Evolutionary conservation across 2,888 invertebrate genomes (phyloP).

Genomic region (Argynnis bischoffii): DNA sequence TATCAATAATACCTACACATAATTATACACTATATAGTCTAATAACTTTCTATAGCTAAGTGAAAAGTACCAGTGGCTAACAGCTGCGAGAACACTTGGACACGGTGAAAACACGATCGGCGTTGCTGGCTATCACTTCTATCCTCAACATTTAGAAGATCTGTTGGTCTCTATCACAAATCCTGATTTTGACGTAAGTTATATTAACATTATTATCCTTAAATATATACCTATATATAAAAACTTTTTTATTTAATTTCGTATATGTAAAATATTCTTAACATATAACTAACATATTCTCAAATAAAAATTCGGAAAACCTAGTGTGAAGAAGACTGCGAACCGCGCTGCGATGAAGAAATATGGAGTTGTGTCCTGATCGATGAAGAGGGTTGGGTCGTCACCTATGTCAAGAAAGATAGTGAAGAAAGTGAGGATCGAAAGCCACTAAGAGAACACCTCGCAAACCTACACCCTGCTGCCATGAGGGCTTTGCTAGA

Average conservation of each 20-base stretch:
- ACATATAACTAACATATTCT: no score
- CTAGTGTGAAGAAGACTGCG: constrained; percentile 58
- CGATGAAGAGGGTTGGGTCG: constrained; percentile 73
- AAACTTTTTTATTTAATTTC: no score
- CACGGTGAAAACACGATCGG: constrained; percentile 59
- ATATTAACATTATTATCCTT: neutral
- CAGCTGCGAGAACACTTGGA: constrained; percentile 63
- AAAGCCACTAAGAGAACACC: constrained; percentile 57
- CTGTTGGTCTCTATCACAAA: constrained; percentile 60
- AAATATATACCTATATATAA: no score
- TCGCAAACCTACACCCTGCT: constrained; percentile 59
- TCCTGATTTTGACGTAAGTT: constrained; percentile 52
- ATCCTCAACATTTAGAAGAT: constrained; percentile 64
- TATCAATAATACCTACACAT: no score
- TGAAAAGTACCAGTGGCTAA: constrained; percentile 62
- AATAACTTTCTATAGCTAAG: constrained; percentile 50
- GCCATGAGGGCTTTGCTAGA: constrained; percentile 66
- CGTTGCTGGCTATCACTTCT: constrained; percentile 73
- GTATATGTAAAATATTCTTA: no score
- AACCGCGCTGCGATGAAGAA: constrained; percentile 61
- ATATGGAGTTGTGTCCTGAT: constrained; percentile 70
- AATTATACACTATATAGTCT: no score
- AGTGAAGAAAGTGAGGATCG: constrained; percentile 49
- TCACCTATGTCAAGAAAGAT: constrained; percentile 52
- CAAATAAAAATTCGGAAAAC: no score